Percentiles rank a stretch among this genome's conserved stretches.
These are phyloP conservation scores for Ischnus inquisitorius DNA, from an alignment of 2,888 invertebrate genomes.

Conservation along the genomic window DNA sequence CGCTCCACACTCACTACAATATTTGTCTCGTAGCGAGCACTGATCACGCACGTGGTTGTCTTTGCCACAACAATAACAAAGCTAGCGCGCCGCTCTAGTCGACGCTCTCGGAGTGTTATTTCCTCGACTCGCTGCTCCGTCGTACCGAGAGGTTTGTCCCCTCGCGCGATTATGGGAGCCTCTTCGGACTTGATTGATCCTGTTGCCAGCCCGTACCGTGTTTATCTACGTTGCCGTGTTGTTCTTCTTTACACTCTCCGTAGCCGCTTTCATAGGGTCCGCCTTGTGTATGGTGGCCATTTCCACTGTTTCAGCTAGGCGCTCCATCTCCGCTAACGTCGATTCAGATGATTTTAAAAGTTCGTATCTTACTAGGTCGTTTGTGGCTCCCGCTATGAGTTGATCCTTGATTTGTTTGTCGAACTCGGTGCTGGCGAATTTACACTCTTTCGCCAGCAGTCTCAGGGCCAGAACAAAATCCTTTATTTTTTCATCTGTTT, in stretches of 20 bases:
- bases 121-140: not conserved
- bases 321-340: conserved; percentile 39
- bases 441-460: conserved; percentile 37
- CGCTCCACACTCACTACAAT: conserved; percentile 37
- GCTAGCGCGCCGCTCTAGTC: not conserved
- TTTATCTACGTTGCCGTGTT: conserved; percentile 22
- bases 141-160: conserved; percentile 7
- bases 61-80: conserved; percentile 4
- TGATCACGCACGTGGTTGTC: not conserved
- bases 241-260: too few species aligned
- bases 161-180: conserved; percentile 6
- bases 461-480: conserved; percentile 31
- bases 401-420: conserved; percentile 52
- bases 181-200: conserved; percentile 10
- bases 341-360: conserved; percentile 31
- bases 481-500: conserved; percentile 46
- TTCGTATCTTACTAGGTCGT: conserved; percentile 45
- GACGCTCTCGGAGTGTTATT: conserved; percentile 7
- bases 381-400: conserved; percentile 36
- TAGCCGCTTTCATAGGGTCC: too few species aligned
- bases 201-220: conserved; percentile 10
- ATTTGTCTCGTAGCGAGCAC: conserved; percentile 21
- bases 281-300: too few species aligned
- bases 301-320: too few species aligned
- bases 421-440: conserved; percentile 38